These are phyloP conservation scores for Ptilorrhoa leucosticta DNA, from an alignment of 2,113 vertebrate species.

Conservation along the genomic window DNA sequence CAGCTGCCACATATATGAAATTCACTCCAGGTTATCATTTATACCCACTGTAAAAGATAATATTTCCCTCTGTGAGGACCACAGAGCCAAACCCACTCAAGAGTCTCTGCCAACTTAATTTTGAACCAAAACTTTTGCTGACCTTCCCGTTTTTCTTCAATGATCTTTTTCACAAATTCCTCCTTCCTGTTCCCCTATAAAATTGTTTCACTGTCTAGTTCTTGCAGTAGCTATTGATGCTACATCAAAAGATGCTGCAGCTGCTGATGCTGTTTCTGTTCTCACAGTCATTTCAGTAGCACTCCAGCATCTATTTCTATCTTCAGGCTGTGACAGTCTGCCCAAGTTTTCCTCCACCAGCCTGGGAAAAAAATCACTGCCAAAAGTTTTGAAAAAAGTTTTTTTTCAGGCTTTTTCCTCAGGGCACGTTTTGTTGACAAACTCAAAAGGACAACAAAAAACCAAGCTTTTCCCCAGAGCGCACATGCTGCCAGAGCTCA, in stretches of 20 bases:
- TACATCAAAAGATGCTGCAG: slow-evolving; percentile 35
- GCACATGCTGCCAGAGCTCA: background rate
- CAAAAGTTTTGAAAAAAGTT: slow-evolving; percentile 19
- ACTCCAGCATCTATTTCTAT: slow-evolving; percentile 34
- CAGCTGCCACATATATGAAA: background rate
- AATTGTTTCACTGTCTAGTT: background rate
- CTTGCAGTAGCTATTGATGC: slow-evolving; percentile 3
- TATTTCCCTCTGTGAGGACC: background rate
- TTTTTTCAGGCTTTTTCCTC: slow-evolving; percentile 25
- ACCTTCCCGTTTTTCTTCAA: background rate
- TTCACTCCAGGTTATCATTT: background rate
- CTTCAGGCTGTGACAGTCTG: background rate
- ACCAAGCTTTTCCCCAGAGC: slow-evolving; percentile 35
- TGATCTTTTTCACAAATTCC: background rate
- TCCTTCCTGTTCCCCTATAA: background rate
- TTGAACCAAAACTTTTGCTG: background rate
- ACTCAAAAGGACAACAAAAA: slow-evolving; percentile 37
- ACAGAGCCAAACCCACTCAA: background rate
- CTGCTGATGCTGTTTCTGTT: slow-evolving; percentile 14
- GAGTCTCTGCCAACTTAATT: background rate
- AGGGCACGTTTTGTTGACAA: slow-evolving; percentile 50
- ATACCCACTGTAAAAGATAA: background rate
- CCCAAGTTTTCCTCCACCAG: background rate
- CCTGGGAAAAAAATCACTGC: slow-evolving; percentile 40
- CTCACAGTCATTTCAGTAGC: slow-evolving; percentile 29